Evolutionary conservation across 2,113 vertebrate species (phyloP), one percentile per base, ranked within the genome.

Genomic region (Psettodes erumei): DNA sequence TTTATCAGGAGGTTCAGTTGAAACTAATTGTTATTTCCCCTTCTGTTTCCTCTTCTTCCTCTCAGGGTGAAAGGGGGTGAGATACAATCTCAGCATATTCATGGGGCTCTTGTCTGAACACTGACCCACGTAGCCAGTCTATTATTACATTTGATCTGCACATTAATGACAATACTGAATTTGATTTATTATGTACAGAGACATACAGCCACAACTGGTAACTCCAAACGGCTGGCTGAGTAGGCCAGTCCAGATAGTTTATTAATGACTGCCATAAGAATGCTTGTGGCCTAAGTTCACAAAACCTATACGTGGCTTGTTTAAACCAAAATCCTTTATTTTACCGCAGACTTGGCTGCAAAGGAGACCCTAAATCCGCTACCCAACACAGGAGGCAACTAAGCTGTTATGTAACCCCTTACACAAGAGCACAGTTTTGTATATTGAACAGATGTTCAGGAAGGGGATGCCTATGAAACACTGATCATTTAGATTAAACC

Each of bases 351-450:
- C 45, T 47, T 45, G 43, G 48, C 43, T 86, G 59, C 67, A 81
- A 86, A 82, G 32, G 72, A 85, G 70, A 63, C 88, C 69, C 84
- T 72, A 77, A 86, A 83, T 86, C 71, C 30, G 11, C 67, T 71
- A 71, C 67, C 68, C 73, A 74, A 68, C 54, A 13, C 86, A 74
- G 85, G 83, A 85, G 89, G 75, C 61, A 83, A 50, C 84, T 83
- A 83, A 90, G 75, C 88, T 88, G 70, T 95, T 95, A 94, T 71
- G 81, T 92, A 95, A 94, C 86, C 53, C 81, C 86, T 93, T 92
- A 90, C 63, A 90, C 90, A 93, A 91, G 88, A 75, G 45, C 75
- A 82, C 18, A 27, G 19, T 71, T 88, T 79, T 79, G 61, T 77
- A 63, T 77, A 84, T 77, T 81, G 53, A 83, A 71, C 55, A 72